These are phyloP conservation scores for Sphenodon punctatus DNA, from an alignment of 2,797 vertebrate species.

Conservation along the genomic window DNA sequence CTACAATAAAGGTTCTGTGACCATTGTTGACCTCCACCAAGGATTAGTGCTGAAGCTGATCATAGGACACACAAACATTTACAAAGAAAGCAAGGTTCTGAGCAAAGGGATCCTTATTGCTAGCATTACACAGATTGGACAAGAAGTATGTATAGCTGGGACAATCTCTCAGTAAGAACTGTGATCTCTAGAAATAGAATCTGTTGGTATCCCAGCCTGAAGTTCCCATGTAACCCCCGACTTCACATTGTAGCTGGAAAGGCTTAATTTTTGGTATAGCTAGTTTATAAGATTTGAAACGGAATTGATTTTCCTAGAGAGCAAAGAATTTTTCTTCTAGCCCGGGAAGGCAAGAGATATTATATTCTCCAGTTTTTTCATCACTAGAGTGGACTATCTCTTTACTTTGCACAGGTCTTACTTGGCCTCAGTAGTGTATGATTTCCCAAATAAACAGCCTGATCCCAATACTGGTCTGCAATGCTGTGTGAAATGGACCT, in stretches of 20 bases:
- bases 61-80: too few species aligned
- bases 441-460: slow-evolving; percentile 21
- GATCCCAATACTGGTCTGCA: slow-evolving; percentile 45
- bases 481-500: slow-evolving; percentile 60
- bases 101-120: neutral
- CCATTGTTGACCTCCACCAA: too few species aligned
- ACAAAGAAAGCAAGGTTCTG: too few species aligned
- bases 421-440: neutral
- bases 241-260: neutral
- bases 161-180: too few species aligned
- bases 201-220: neutral
- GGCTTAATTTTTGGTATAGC: neutral
- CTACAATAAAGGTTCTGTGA: too few species aligned
- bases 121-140: neutral
- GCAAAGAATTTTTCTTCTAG: neutral
- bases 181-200: neutral
- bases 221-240: neutral
- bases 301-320: neutral
- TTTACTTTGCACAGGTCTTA: neutral
- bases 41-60: too few species aligned
- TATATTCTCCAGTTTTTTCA: neutral
- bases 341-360: neutral
- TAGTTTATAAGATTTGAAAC: neutral
- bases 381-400: neutral
- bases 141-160: too few species aligned